Conservation (phyloP, 2,888 invertebrate genomes). For the Unio pictorum region DNA sequence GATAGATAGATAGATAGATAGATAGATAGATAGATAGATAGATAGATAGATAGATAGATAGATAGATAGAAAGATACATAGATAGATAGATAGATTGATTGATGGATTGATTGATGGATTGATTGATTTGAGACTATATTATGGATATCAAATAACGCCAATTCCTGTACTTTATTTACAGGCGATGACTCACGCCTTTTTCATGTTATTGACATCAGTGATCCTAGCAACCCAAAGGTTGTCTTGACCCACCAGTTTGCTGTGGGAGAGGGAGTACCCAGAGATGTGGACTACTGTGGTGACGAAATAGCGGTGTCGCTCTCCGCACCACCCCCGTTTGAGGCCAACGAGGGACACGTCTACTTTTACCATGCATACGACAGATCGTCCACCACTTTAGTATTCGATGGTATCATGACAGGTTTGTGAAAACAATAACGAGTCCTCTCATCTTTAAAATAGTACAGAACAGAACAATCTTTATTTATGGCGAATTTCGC, state of each 20-base stretch:
- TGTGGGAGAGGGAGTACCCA: constrained; percentile 36
- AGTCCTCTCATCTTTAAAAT: no score
- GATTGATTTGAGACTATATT: background rate
- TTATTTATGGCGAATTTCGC: no score
- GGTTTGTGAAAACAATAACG: constrained; percentile 7
- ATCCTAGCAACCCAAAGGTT: constrained; percentile 32
- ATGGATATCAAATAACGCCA: background rate
- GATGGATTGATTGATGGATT: no score
- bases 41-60: no score
- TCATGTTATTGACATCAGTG: constrained; percentile 47
- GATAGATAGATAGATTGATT: no score
- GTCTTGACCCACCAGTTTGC: constrained; percentile 36
- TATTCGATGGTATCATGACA: constrained; percentile 24
- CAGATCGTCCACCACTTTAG: constrained; percentile 15
- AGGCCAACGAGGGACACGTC: constrained; percentile 46
- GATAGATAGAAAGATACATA: no score
- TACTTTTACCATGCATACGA: constrained; percentile 30
- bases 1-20: no score
- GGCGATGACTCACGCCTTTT: constrained; percentile 44
- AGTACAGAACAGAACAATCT: no score
- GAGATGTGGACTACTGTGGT: constrained; percentile 41
- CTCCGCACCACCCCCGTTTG: constrained; percentile 24
- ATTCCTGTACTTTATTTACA: constrained; percentile 10
- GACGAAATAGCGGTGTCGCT: constrained; percentile 39
- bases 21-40: no score